Evolutionary conservation across 2,113 vertebrate species (phyloP).

Genomic region (Emydura subglobosa): DNA sequence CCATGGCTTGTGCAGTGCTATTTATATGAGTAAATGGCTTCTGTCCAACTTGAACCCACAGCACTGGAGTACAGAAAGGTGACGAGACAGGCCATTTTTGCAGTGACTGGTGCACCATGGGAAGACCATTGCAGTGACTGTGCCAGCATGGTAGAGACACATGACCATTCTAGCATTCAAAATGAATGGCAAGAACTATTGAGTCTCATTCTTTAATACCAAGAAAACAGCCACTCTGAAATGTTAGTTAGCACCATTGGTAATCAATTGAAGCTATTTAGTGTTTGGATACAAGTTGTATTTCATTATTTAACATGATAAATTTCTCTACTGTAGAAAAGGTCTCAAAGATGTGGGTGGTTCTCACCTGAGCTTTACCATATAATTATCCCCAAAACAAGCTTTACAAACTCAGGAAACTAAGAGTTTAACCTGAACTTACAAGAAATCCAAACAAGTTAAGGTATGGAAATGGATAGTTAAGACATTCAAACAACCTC

Average conservation of each 20-base stretch:
- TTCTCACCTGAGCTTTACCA: too few species aligned
- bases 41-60: too few species aligned
- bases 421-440: not conserved
- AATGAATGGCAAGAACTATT: not conserved
- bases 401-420: too few species aligned
- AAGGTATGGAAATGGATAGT: not conserved
- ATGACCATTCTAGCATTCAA: not conserved
- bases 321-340: not conserved
- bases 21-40: too few species aligned
- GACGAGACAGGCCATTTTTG: too few species aligned
- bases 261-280: not conserved
- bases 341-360: too few species aligned
- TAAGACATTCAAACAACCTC: not conserved
- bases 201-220: not conserved
- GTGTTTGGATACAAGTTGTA: not conserved
- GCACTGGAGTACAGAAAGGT: too few species aligned
- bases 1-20: too few species aligned
- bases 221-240: not conserved
- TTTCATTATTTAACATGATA: not conserved
- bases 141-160: too few species aligned
- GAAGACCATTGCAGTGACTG: too few species aligned
- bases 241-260: not conserved
- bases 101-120: too few species aligned
- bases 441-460: not conserved
- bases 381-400: too few species aligned